Conservation (phyloP, 2,113 vertebrate genomes). For the Stomatorhinus ivindoensis region DNA sequence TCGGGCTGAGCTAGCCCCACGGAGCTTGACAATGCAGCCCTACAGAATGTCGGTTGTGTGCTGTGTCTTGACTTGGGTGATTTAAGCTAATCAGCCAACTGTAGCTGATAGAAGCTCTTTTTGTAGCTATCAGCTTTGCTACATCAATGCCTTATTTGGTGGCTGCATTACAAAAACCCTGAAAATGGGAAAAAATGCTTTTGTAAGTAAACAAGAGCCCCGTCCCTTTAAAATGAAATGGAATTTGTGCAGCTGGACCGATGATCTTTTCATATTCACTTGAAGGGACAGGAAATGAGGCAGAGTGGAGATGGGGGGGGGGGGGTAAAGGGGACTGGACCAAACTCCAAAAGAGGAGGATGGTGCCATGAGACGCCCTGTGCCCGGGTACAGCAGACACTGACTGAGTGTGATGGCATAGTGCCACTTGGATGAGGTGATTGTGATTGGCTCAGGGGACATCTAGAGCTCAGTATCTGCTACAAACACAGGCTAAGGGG, state of each 20-base stretch:
- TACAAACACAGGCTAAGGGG: conserved; percentile 51
- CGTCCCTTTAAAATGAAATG: not conserved
- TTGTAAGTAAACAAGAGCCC: not conserved
- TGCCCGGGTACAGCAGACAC: conserved; percentile 28
- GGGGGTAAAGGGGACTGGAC: conserved; percentile 4
- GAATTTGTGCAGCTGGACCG: not conserved
- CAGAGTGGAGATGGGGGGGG: not conserved
- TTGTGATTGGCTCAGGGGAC: conserved; percentile 45
- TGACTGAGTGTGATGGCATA: conserved; percentile 26
- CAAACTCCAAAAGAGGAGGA: conserved; percentile 14
- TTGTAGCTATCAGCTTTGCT: not conserved
- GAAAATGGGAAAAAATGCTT: not conserved
- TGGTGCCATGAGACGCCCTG: conserved; percentile 25
- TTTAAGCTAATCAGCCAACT: not conserved
- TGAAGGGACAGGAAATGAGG: not conserved
- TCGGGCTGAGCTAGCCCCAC: not conserved
- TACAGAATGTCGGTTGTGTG: not conserved
- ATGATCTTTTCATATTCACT: not conserved
- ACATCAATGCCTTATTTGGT: not conserved
- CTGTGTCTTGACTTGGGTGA: not conserved
- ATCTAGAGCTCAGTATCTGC: conserved; percentile 24
- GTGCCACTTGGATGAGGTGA: conserved; percentile 38
- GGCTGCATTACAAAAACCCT: not conserved
- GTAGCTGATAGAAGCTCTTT: not conserved
- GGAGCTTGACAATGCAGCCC: not conserved